Conservation (phyloP, 2,113 vertebrate genomes). For the Phyllopteryx taeniolatus region DNA sequence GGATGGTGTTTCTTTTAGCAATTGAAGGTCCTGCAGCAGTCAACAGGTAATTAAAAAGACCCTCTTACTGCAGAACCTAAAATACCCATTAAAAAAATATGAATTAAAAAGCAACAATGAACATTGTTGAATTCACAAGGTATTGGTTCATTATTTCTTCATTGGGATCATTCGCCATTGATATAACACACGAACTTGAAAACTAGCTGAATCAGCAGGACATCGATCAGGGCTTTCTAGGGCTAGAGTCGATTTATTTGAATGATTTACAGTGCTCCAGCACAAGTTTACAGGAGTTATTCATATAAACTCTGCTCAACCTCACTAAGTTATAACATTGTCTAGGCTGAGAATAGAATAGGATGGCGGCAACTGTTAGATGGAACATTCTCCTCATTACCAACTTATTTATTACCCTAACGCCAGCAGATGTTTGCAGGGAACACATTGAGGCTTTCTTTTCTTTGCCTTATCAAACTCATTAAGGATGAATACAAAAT, state of each 20-base stretch:
- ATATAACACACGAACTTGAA: neutral
- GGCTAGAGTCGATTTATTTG: neutral
- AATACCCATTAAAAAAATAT: conserved; percentile 4
- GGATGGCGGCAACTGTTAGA: neutral
- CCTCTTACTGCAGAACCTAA: conserved; percentile 12
- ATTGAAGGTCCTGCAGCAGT: conserved; percentile 8
- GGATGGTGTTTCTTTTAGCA: neutral
- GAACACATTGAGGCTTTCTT: conserved; percentile 5
- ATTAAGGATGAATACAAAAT: neutral
- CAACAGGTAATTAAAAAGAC: conserved; percentile 8
- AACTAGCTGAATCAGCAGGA: conserved; percentile 5
- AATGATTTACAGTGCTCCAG: neutral
- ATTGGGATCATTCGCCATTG: neutral
- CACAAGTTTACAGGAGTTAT: neutral
- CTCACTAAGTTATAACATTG: neutral
- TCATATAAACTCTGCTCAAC: neutral
- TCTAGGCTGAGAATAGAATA: neutral
- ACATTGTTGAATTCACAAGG: neutral
- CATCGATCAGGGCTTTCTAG: neutral
- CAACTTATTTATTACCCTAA: conserved; percentile 6
- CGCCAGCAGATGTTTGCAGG: neutral
- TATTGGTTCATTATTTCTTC: neutral
- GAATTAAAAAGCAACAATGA: neutral
- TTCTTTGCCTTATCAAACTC: conserved; percentile 5
- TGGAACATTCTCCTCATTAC: conserved; percentile 21